Percentiles rank a stretch among this genome's conserved stretches.
Evolutionary conservation across 2,113 vertebrate genomes (phyloP).

Genomic region (Harpagus bidentatus): DNA sequence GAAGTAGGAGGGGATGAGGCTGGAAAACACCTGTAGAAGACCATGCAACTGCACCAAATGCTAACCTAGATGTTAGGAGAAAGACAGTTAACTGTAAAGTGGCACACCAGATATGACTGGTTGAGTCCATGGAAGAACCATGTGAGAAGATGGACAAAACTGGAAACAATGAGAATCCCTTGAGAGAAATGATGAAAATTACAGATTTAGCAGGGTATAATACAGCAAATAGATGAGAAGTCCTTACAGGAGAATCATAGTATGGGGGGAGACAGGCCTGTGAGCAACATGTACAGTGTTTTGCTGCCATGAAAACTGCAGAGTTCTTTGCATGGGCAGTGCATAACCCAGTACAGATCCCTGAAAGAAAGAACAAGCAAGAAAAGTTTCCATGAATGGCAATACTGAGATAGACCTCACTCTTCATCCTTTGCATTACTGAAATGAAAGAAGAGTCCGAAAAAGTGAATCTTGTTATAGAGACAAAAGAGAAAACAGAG

Average conservation of each 20-base stretch:
- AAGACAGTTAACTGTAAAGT: background rate
- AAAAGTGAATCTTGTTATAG: background rate
- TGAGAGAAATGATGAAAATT: background rate
- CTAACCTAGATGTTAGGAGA: background rate
- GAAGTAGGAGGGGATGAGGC: background rate
- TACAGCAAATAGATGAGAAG: background rate
- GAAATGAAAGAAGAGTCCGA: background rate
- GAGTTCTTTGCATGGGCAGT: background rate
- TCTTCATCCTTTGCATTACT: background rate
- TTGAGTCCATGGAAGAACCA: background rate
- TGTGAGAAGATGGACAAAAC: background rate
- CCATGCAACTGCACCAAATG: background rate
- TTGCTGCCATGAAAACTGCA: background rate
- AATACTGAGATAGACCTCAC: background rate
- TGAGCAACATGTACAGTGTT: background rate
- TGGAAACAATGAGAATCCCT: background rate
- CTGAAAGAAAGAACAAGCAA: background rate
- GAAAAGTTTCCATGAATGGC: background rate
- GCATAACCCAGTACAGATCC: background rate
- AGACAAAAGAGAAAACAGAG: background rate
- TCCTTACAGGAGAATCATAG: background rate
- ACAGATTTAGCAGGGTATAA: background rate
- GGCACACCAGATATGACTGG: background rate
- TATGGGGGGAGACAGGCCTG: background rate
- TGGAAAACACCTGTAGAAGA: background rate